Conservation (phyloP, 2,113 vertebrate species). For the Halichoeres trimaculatus region DNA sequence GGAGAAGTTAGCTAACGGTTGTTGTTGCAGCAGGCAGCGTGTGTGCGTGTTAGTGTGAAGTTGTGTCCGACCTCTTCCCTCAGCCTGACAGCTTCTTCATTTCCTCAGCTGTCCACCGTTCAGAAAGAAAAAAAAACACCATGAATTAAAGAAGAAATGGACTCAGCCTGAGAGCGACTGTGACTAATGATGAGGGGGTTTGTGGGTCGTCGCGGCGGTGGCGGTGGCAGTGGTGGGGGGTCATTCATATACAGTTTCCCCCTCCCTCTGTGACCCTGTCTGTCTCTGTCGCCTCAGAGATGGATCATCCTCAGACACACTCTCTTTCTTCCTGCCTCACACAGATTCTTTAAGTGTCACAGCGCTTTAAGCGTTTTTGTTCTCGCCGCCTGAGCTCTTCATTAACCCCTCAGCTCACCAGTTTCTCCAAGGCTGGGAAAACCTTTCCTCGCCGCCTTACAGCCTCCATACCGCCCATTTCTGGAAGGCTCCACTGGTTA, state of each 20-base stretch:
- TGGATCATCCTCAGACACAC: conserved; percentile 68
- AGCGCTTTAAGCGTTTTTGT: conserved; percentile 54
- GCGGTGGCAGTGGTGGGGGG: conserved; percentile 48
- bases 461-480: neutral
- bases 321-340: conserved; percentile 12
- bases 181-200: conserved; percentile 60
- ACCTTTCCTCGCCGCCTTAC: neutral
- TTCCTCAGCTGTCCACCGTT: conserved; percentile 68
- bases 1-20: conserved; percentile 41
- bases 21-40: conserved; percentile 34
- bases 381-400: conserved; percentile 50
- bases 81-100: conserved; percentile 59
- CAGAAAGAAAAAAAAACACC: neutral
- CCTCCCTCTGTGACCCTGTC: conserved; percentile 69
- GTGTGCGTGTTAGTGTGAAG: conserved; percentile 2
- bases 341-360: conserved; percentile 45
- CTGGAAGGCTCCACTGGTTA: neutral
- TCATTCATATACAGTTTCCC: conserved; percentile 75
- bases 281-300: conserved; percentile 63
- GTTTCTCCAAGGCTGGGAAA: neutral
- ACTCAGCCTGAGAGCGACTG: conserved; percentile 39
- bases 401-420: conserved; percentile 34
- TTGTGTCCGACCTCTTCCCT: conserved; percentile 11
- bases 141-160: conserved; percentile 1
- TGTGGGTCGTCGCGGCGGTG: conserved; percentile 51